Evolutionary conservation across 2,113 vertebrate genomes (phyloP).

Genomic region (Tiliqua scincoides): DNA sequence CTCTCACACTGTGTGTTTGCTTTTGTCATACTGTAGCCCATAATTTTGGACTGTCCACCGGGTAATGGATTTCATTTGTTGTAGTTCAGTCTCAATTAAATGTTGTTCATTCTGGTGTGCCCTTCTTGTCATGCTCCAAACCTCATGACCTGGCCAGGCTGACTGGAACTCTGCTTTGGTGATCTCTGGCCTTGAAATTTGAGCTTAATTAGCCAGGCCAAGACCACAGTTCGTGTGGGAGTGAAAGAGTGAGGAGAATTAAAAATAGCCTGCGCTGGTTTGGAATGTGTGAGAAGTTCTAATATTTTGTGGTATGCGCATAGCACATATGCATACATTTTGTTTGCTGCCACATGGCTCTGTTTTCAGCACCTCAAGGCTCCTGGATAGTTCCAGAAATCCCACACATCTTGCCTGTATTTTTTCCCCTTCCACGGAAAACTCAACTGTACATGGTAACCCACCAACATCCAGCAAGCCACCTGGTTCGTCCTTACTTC

Average conservation of each 20-base stretch:
- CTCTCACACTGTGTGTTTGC: too few relatives aligned
- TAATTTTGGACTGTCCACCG: neutral
- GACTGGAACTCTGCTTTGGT: neutral
- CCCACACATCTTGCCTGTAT: too few relatives aligned
- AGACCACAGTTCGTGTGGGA: neutral
- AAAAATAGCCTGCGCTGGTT: neutral
- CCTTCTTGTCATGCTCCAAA: neutral
- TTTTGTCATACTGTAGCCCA: too few relatives aligned
- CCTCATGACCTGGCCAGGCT: neutral
- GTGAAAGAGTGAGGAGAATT: rapidly evolving
- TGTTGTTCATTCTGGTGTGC: neutral
- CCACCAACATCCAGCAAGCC: neutral
- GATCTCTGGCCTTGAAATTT: neutral
- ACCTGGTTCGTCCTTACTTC: neutral
- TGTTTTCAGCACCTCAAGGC: neutral
- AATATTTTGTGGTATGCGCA: neutral
- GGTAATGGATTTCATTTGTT: conserved; percentile 11
- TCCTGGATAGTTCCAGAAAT: neutral
- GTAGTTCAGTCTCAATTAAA: conserved; percentile 3
- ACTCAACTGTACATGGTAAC: neutral
- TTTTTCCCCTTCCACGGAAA: neutral
- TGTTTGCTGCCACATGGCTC: neutral
- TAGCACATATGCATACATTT: neutral
- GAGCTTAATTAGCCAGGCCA: neutral
- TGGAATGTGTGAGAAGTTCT: neutral